phyloP scores from a whole-genome alignment of 1,140 invertebrate species.

The Lepidostoma basale region DNA sequence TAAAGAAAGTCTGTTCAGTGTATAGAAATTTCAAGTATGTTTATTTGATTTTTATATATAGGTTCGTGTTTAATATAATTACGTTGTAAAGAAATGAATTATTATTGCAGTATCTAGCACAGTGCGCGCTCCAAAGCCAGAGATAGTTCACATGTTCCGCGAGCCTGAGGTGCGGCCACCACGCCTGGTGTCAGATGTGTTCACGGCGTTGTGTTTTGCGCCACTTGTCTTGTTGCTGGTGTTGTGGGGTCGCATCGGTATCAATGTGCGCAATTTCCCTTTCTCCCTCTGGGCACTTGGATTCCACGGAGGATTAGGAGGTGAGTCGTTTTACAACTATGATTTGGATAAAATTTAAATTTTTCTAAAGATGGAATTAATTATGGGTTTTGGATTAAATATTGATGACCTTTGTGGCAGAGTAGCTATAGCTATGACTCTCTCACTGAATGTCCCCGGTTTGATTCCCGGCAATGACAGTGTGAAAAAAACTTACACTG shows the following conservation, averaged over 20 bases:
- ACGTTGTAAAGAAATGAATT: no score
- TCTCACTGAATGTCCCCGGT: no score
- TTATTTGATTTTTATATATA: background rate
- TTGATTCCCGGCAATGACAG: no score
- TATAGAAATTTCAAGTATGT: background rate
- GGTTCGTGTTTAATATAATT: background rate
- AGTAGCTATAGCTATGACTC: no score
- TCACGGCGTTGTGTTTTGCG: conserved; percentile 81
- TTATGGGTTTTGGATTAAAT: background rate
- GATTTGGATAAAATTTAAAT: no score
- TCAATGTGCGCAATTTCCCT: conserved; percentile 88
- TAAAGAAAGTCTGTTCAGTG: no score
- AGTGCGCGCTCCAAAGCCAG: conserved; percentile 72
- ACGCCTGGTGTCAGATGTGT: conserved; percentile 85
- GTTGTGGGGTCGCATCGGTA: conserved; percentile 87
- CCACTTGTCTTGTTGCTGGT: conserved; percentile 85
- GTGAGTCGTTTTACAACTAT: no score
- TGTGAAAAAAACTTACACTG: no score
- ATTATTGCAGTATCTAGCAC: background rate
- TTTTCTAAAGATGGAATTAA: no score
- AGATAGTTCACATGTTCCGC: conserved; percentile 93
- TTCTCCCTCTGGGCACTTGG: conserved; percentile 77
- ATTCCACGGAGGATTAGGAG: conserved; percentile 84
- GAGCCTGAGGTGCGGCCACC: conserved; percentile 90
- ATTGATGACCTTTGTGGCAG: background rate